A percentile compares a stretch with the other conserved stretches of the same genome.
Conservation (phyloP, 1,140 invertebrate genomes). For the Drosophila lacertosa region DNA sequence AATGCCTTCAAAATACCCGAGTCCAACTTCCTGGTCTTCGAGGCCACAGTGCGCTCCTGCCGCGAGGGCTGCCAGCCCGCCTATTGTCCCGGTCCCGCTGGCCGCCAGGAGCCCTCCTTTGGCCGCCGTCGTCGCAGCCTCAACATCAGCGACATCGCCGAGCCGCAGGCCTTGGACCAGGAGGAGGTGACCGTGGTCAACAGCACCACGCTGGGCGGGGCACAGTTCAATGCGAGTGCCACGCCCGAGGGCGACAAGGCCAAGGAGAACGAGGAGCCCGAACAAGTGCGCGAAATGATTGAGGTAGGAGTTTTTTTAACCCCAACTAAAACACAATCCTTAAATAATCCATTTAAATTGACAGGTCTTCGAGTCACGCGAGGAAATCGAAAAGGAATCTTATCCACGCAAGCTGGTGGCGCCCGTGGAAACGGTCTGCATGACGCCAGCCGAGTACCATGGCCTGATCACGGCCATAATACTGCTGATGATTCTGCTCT, state of each 20-base stretch:
- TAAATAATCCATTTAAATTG: slow-evolving; percentile 30
- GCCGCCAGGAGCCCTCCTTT: slow-evolving; percentile 92
- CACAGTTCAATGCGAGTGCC: slow-evolving; percentile 51
- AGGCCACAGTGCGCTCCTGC: slow-evolving; percentile 95
- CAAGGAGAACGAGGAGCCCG: slow-evolving; percentile 85
- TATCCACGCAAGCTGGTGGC: slow-evolving; percentile 86
- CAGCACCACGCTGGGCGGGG: slow-evolving; percentile 69
- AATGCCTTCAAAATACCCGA: slow-evolving; percentile 98
- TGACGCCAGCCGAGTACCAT: slow-evolving; percentile 91
- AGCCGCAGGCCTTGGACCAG: slow-evolving; percentile 56
- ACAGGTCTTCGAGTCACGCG: slow-evolving; percentile 87
- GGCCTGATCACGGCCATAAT: slow-evolving; percentile 89
- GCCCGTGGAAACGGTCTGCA: slow-evolving; percentile 88
- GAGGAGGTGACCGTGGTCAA: slow-evolving; percentile 69
- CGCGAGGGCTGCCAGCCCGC: slow-evolving; percentile 95
- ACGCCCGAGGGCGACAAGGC: slow-evolving; percentile 57
- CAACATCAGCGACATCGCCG: slow-evolving; percentile 84
- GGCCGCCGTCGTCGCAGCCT: slow-evolving; percentile 88
- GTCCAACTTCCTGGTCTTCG: slow-evolving; percentile 96
- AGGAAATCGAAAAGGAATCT: slow-evolving; percentile 88
- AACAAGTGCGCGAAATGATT: slow-evolving; percentile 94
- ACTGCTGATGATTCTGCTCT: slow-evolving; percentile 88
- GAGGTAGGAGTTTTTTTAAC: no score
- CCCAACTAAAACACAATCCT: not conserved
- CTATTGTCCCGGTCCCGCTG: slow-evolving; percentile 90